Percentiles rank a stretch among this genome's conserved stretches.
These are phyloP conservation scores for Acromyrmex charruanus DNA, from an alignment of 1,140 invertebrate genomes.

Conservation along the genomic window DNA sequence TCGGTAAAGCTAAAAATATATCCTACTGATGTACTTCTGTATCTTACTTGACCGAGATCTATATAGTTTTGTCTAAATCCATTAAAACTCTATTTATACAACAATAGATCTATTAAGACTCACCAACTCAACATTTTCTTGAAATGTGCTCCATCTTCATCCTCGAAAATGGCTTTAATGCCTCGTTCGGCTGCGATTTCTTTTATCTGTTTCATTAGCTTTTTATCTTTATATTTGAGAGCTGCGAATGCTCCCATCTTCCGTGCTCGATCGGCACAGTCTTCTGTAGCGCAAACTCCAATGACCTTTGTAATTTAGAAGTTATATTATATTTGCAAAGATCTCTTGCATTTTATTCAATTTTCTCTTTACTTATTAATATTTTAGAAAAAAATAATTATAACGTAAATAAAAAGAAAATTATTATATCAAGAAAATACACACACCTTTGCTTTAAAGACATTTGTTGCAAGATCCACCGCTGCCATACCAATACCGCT, in stretches of 20 bases:
- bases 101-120: constrained; percentile 48
- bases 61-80: background rate
- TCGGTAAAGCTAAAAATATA: constrained; percentile 79
- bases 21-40: constrained; percentile 13
- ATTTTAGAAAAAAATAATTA: background rate
- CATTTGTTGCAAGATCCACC: constrained; percentile 89
- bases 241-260: constrained; percentile 89
- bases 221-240: constrained; percentile 87
- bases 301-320: constrained; percentile 86
- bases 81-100: background rate
- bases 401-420: constrained; percentile 23
- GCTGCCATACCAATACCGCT: constrained; percentile 88
- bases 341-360: background rate
- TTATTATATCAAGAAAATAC: constrained; percentile 70
- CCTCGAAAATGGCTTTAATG: constrained; percentile 88
- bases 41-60: constrained; percentile 14
- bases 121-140: constrained; percentile 87
- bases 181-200: constrained; percentile 87
- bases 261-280: constrained; percentile 86
- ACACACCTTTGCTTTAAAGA: constrained; percentile 87
- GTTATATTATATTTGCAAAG: background rate
- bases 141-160: constrained; percentile 88
- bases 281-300: constrained; percentile 87
- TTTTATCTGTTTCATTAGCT: constrained; percentile 86
- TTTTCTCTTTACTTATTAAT: background rate